Conservation (phyloP, 1,140 invertebrate species). For the Eriocheir sinensis region DNA sequence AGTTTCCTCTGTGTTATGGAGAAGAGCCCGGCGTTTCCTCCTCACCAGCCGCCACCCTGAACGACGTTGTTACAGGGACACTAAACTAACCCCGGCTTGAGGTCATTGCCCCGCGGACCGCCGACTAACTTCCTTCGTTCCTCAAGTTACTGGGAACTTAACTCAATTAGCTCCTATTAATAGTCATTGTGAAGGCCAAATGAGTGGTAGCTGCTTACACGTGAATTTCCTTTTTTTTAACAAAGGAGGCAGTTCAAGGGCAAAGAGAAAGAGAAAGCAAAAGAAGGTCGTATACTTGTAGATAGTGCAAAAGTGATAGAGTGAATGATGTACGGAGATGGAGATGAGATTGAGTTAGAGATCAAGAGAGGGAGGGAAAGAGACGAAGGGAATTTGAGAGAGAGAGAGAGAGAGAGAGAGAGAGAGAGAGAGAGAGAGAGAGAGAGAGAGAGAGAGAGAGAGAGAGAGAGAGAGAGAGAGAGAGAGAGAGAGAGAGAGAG, state of each 20-base stretch:
- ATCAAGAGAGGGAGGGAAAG: too few species aligned
- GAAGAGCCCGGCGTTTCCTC: neutral
- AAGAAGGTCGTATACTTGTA: too few species aligned
- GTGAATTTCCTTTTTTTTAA: neutral
- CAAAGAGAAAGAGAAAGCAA: too few species aligned
- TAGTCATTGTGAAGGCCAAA: neutral
- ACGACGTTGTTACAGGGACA: neutral
- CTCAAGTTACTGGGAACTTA: neutral
- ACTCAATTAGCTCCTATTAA: neutral
- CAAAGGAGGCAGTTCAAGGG: too few species aligned
- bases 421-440: neutral
- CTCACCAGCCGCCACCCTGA: neutral
- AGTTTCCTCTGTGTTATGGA: neutral
- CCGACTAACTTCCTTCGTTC: neutral
- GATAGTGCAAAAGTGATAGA: too few species aligned
- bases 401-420: neutral
- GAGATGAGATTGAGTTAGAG: too few species aligned
- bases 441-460: too few species aligned
- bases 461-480: neutral
- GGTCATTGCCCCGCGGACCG: neutral
- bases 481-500: slow-evolving; percentile 22
- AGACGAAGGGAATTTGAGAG: too few species aligned
- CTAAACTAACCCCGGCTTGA: neutral
- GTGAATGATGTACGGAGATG: too few species aligned
- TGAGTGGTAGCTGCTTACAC: neutral